These are phyloP conservation scores for Hypsibius dujardini DNA, from an alignment of 1,140 invertebrate species.

Conservation along the genomic window DNA sequence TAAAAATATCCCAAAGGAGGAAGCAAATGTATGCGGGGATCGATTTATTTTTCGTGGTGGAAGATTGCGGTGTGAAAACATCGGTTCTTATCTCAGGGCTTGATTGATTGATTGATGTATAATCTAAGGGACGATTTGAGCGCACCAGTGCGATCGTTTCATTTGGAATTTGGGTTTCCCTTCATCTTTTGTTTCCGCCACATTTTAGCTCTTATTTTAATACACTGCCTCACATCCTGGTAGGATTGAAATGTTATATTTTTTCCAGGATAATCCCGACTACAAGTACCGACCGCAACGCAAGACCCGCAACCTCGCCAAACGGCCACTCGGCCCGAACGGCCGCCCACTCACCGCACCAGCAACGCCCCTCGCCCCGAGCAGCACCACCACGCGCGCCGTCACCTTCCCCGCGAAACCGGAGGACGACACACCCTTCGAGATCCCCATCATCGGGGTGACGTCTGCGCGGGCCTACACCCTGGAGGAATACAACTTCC, in stretches of 20 bases:
- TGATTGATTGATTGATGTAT: too few relatives aligned
- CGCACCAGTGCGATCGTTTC: not conserved
- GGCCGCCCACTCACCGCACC: not conserved
- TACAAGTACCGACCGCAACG: slow-evolving; percentile 8
- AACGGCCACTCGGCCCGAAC: not conserved
- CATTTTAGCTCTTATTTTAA: not conserved
- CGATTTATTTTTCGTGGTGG: too few relatives aligned
- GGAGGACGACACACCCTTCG: not conserved
- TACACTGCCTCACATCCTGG: not conserved
- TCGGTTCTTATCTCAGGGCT: too few relatives aligned
- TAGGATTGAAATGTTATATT: not conserved
- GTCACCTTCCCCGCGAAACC: too few relatives aligned
- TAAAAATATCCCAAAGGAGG: too few relatives aligned
- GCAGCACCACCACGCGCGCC: too few relatives aligned
- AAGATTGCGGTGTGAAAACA: too few relatives aligned
- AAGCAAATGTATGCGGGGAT: too few relatives aligned
- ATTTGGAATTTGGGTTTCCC: not conserved
- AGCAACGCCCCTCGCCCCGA: not conserved
- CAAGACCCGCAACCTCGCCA: not conserved
- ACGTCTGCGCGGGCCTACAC: not conserved
- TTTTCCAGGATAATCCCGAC: slow-evolving; percentile 5
- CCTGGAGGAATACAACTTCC: not conserved
- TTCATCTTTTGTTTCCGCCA: not conserved
- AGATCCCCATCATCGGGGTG: not conserved
- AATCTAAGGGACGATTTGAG: not conserved